These are phyloP conservation scores for Mastacembelus armatus DNA, from an alignment of 2,797 vertebrate species.

Conservation along the genomic window DNA sequence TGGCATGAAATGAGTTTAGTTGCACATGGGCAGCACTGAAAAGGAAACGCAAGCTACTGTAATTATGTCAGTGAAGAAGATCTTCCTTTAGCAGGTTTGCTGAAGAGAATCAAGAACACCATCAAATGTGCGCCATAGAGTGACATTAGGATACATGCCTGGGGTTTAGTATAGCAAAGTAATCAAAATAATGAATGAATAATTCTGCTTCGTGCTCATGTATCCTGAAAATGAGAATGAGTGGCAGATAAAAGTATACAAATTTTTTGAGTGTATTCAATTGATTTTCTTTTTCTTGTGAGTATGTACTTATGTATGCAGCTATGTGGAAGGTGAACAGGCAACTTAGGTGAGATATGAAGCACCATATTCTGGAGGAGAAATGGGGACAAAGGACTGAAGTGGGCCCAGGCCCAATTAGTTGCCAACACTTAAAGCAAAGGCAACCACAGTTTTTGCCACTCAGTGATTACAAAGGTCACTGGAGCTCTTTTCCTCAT, in stretches of 20 bases:
- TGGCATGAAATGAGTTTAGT: conserved; percentile 67
- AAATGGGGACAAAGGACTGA: conserved; percentile 62
- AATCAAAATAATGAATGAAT: not conserved
- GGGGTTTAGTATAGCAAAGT: not conserved
- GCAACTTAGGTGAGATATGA: conserved; percentile 11
- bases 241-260: conserved; percentile 1
- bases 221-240: conserved; percentile 2
- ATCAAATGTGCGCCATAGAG: not conserved
- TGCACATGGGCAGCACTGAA: conserved; percentile 50
- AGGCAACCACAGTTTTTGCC: conserved; percentile 69
- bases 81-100: conserved; percentile 6
- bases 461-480: conserved; percentile 71
- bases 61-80: conserved; percentile 63
- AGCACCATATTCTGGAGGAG: conserved; percentile 16
- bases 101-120: conserved; percentile 1
- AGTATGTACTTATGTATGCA: conserved; percentile 2
- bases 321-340: conserved; percentile 29
- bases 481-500: conserved; percentile 70
- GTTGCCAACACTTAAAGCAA: conserved; percentile 76
- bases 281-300: conserved; percentile 23
- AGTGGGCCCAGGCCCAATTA: conserved; percentile 64
- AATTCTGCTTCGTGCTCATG: not conserved
- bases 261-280: conserved; percentile 5
- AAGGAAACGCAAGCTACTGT: conserved; percentile 63
- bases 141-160: not conserved